Evolutionary conservation across 2,113 vertebrate species (phyloP).

Genomic region (Notechis scutatus): DNA sequence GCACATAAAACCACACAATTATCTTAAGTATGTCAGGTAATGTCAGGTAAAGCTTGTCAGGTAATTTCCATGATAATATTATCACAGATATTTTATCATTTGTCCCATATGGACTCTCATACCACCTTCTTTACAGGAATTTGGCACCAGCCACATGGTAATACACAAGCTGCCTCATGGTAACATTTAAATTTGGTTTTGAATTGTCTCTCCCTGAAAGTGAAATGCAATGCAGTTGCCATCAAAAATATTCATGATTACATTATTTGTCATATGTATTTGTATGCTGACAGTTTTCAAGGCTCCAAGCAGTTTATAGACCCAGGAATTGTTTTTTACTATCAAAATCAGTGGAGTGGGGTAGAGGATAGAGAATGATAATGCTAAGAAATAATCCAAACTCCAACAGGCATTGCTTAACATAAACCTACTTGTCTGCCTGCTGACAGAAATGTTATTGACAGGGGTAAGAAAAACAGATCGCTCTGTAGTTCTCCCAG

Average conservation of each 20-base stretch:
- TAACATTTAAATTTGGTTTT: accelerated
- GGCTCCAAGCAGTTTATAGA: neutral
- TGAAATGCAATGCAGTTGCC: constrained; percentile 8
- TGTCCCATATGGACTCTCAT: neutral
- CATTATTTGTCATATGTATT: neutral
- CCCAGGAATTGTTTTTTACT: constrained; percentile 7
- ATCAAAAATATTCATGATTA: constrained; percentile 11
- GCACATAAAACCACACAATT: neutral
- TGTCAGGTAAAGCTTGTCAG: neutral
- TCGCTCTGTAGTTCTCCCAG: neutral
- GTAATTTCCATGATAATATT: neutral
- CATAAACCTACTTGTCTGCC: constrained; percentile 40
- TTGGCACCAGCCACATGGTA: neutral
- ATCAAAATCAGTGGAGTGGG: neutral
- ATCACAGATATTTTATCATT: neutral
- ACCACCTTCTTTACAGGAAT: neutral
- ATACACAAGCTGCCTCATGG: neutral
- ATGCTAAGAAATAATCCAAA: constrained; percentile 21
- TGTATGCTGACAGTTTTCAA: neutral
- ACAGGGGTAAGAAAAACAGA: neutral
- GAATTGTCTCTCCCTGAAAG: constrained; percentile 5
- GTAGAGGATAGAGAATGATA: constrained; percentile 12
- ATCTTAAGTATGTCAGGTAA: neutral
- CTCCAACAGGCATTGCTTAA: constrained; percentile 33
- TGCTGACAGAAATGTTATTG: constrained; percentile 36